Base-by-base conservation (phyloP, 2,888 invertebrate species). In the Drosophila aldrichi region DNA sequence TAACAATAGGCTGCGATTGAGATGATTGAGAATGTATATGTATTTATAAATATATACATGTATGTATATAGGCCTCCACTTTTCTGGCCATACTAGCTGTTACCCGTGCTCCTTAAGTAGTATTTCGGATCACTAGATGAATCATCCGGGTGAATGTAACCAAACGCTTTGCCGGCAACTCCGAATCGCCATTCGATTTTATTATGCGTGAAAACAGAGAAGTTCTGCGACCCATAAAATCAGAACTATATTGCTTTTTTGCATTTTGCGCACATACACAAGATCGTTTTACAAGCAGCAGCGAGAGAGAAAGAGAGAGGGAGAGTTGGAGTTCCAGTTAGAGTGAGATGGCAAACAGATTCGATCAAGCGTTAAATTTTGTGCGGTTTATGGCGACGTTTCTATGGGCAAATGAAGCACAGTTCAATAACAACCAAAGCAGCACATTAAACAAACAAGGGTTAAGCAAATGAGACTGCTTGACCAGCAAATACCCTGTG, bases 381-480 rank as follows among this genome's bases (percentile, higher is more conserved):
- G 25, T 38, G 38, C 38, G 52, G 22, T 29, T 46, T 60, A 65
- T 52, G 56, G 40, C 40, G 41, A 44, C 38, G 62, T 51, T 57
- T 43, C 41, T 41, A 48, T 64, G 44, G 38, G 51, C 56, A 60
- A 72, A 71, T 66, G 64, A 61, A 55, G 36, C 32, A 41, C 49
- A 64, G 86, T 82, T 86, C 82, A 86, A 83, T 75, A 86, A 61
- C 75, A 84, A 62, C 74, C 57, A 69, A 40, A 52, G 3, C 44
- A 25, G 22, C 18, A 55, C 48, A 54, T 36, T 61, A 51, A 71
- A 76, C 34, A 44, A 55, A 16, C 56, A n/a, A 16, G 29, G n/a
- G 9, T 6, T 5, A 3, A 12, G 18, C 16, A 8, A 12, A 10
- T 14, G 41, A 9, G 14, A 14, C 6, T 29, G 18, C 2, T 41